Base-by-base conservation (phyloP, 2,797 vertebrate genomes). In the Leuciscus waleckii region DNA sequence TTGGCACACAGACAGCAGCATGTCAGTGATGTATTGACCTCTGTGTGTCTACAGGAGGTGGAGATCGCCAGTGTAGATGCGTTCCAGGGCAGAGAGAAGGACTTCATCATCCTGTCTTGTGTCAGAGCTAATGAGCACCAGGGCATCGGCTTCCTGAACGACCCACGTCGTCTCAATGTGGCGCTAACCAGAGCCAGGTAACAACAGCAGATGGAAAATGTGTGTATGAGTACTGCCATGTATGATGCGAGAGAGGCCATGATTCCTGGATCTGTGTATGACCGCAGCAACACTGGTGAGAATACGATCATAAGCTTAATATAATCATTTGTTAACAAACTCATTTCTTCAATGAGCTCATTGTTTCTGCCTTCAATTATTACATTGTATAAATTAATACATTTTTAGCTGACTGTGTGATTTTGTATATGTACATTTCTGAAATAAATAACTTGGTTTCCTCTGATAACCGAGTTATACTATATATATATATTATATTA, bases 1-100 rank as follows among this genome's bases (percentile, higher is more conserved):
- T 37, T 16, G 17, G 21, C 10, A 21, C 32, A 16, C 14, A 17
- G 39, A 3, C 17, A 2, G 63, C 26, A 56, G 68, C 13, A 2
- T 51, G 32, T 68, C 11, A 51, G 26, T 74, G 1, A 68, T 56
- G 14, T 23, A 6, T 75, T 35, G 16, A 23, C 37, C 17, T 56
- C 7, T 78, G 37, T 29, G 39, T 85, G 61, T 79, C 1, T 84
- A 1, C 77, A 99, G 98, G 98, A 99, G 93, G 98, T 99, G 88
- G 98, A 99, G 93, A 99, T 99, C 1, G 98, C 98, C 67, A 99
- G 98, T 0, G 98, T 99, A 88, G 98, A 99, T 0, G 98, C 98
- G 13, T 99, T 99, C 93, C 98, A 99, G 94, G 98, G 98, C 9
- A 92, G 98, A 58, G 98, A 99, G 93, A 99, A 99, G 88, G 98